These are phyloP conservation scores for Heliconius hortense DNA, from an alignment of 2,888 invertebrate species.

Conservation along the genomic window DNA sequence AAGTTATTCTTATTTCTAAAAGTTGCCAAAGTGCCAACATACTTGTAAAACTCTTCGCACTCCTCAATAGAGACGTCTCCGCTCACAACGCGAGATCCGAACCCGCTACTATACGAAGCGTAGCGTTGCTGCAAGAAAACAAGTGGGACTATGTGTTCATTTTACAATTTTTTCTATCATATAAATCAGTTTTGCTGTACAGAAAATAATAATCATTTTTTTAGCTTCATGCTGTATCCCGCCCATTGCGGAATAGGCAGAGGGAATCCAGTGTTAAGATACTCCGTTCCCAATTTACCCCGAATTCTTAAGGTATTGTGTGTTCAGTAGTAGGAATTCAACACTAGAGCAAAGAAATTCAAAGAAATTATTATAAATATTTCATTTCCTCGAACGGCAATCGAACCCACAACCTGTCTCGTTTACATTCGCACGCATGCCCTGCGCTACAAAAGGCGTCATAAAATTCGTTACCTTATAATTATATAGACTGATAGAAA, in stretches of 20 bases:
- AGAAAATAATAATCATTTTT: too few relatives aligned
- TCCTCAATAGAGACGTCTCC: conserved; percentile 81
- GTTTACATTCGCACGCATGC: too few relatives aligned
- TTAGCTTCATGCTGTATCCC: background rate
- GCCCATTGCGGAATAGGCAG: background rate
- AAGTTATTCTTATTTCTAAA: background rate
- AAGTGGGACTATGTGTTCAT: conserved; percentile 20
- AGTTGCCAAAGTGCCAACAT: conserved; percentile 41
- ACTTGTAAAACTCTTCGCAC: conserved; percentile 80
- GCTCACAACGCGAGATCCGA: conserved; percentile 80
- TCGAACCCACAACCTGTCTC: background rate
- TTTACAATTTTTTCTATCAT: background rate
- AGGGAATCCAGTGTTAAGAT: background rate
- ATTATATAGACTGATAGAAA: too few relatives aligned
- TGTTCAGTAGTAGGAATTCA: background rate
- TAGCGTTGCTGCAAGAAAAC: conserved; percentile 80
- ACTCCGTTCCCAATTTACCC: too few relatives aligned
- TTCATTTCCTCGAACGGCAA: background rate
- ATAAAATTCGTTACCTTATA: too few relatives aligned
- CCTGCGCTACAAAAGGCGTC: too few relatives aligned
- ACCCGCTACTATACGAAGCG: conserved; percentile 79
- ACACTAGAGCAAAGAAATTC: background rate
- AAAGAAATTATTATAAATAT: background rate
- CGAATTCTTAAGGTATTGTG: background rate
- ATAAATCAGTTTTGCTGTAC: background rate